Evolutionary conservation across 64 coral and sea anemone genomes (phyloP), one percentile per base, ranked within the genome.

Genomic region (Montipora cactus): DNA sequence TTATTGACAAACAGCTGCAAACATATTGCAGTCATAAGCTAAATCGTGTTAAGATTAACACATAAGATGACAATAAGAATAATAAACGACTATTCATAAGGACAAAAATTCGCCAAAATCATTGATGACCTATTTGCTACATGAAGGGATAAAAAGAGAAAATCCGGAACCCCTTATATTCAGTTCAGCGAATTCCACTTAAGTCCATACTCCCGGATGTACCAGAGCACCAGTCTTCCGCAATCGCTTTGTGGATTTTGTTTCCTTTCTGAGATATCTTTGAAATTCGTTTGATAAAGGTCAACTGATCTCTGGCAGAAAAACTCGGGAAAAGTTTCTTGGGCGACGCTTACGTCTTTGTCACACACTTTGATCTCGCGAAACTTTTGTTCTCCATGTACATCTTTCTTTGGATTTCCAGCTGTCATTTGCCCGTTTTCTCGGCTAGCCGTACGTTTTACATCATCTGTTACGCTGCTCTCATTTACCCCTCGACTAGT

Each of bases 141-240:
- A 37, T 1, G 28, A 37, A 37, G 28, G 28, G 28, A 37, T 37
- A 37, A 37, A 37, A 37, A 37, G 28, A 37, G 28, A 37, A 37
- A 37, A 37, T 37, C 7, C 53, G 53, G 7, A 57, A 12, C 3
- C 59, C 59, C 59, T 64, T 2, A 16, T 14, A 14, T 15, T 64
- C 3, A 11, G 59, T 64, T 64, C 59, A 64, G 59, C 52, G 6
- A 10, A 10, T 23, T 11, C 52, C n/a, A 2, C 18, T 86, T 49
- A 22, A 86, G 66, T 10, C 82, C 82, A 45, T 86, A 86, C 51
- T 86, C 82, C 64, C 19, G 82, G 66, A 86, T 86, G 45, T 71
- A 86, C 82, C 82, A 86, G 5, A 86, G 64, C 0, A 50, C 82
- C 82, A 86, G 64, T 49, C 82, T 66, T 86, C 66, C 66, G 82